These are phyloP conservation scores for Arctocebus calabarensis DNA, from an alignment of 2,797 vertebrate genomes.

Conservation along the genomic window DNA sequence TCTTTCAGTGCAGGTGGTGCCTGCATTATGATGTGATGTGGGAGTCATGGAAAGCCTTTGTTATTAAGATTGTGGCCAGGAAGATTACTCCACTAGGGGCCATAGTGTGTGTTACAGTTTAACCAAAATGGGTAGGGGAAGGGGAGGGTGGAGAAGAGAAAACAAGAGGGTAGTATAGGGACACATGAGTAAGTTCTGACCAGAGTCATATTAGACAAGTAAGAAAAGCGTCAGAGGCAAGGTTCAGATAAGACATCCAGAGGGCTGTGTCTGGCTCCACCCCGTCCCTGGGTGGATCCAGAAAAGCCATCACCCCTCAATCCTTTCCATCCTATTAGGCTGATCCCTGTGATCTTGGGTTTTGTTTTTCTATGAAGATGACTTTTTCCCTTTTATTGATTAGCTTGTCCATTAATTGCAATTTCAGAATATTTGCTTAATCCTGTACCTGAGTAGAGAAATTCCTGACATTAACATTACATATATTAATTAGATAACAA, in stretches of 20 bases:
- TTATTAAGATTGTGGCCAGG: slow-evolving; percentile 62
- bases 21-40: slow-evolving; percentile 67
- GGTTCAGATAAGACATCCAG: background rate
- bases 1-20: slow-evolving; percentile 48
- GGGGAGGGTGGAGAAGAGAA: background rate
- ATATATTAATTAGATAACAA: slow-evolving; percentile 28
- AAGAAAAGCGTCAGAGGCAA: background rate
- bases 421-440: slow-evolving; percentile 60
- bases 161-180: background rate
- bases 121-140: background rate
- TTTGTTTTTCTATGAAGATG: background rate
- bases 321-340: background rate
- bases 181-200: background rate
- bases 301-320: background rate
- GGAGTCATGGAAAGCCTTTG: slow-evolving; percentile 24
- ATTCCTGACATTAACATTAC: slow-evolving; percentile 25
- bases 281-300: background rate
- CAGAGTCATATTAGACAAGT: background rate
- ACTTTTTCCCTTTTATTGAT: slow-evolving; percentile 46
- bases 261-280: background rate
- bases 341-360: background rate
- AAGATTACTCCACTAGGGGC: slow-evolving; percentile 43
- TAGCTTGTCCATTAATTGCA: slow-evolving; percentile 8
- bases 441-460: slow-evolving; percentile 37
- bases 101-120: background rate